Evolutionary conservation across 2,888 invertebrate genomes (phyloP), one percentile per base, ranked within the genome.

Genomic region (Amphimallon solstitiale): DNA sequence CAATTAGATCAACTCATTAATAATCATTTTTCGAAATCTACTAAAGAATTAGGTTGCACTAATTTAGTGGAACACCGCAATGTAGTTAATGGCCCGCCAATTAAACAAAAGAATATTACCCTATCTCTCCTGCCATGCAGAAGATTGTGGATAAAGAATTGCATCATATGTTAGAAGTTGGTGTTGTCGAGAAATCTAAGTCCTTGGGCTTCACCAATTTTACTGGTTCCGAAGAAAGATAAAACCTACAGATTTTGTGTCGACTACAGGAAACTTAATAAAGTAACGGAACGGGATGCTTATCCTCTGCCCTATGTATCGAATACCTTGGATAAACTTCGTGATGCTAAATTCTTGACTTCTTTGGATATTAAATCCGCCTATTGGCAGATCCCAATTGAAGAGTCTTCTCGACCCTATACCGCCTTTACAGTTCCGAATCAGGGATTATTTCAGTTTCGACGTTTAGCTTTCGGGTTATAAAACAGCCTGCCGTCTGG

Each of bases 261-360:
- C n/a, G n/a, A n/a, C n/a, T n/a, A n/a, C n/a, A n/a, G 78, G 4
- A 73, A 74, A 38, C 51, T 80, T 0, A 81, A 79, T 59, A 40
- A 45, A 2, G 74, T 78, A 0, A 76, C 77, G 0, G 68, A 72
- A 29, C 66, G 70, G 10, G 75, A 78, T 66, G 74, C 76, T 1
- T 76, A 79, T 70, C 76, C 77, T 1, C 29, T 79, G 0, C 79
- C 71, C 0, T 72, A 74, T 29, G 74, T 78, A 17, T 70, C 70
- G 0, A 63, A 70, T 1, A 79, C 76, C 7, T 51, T 78, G 17
- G 73, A 77, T 29, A 70, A 72, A 23, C 66, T 80, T 0, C 60
- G 75, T 0, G 66, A 72, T 17, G 76, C 77, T 3, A 64, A 68
- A 17, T 80, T n/a, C n/a, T n/a, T n/a, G n/a, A 71, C 49, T 70